A percentile compares a stretch with the other conserved stretches of the same genome.
Evolutionary conservation across 92 coral and sea anemone genomes (phyloP).

Genomic region (Anthopleura xanthogrammica): DNA sequence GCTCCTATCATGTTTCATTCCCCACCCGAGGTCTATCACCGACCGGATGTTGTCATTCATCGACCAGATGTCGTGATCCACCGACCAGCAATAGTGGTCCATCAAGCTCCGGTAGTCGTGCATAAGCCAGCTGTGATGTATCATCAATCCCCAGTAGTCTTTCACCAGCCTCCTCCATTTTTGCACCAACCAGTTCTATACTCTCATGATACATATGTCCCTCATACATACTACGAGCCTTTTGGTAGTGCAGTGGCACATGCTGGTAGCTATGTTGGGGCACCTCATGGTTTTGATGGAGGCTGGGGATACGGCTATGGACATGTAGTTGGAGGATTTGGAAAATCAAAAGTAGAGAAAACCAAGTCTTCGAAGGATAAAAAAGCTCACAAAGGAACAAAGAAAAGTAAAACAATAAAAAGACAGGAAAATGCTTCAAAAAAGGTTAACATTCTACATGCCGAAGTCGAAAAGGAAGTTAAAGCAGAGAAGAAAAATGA

Average conservation of each 20-base stretch:
- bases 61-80: conserved; percentile 94
- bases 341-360: conserved; percentile 80
- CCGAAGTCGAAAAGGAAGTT: conserved; percentile 66
- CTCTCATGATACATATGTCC: conserved; percentile 72
- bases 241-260: conserved; percentile 61
- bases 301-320: conserved; percentile 67
- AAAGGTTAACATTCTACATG: conserved; percentile 35
- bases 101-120: conserved; percentile 88
- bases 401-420: conserved; percentile 34
- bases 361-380: conserved; percentile 26
- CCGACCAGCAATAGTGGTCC: conserved; percentile 83
- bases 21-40: conserved; percentile 86
- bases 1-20: conserved; percentile 86
- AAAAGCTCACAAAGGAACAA: conserved; percentile 23
- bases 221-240: conserved; percentile 73
- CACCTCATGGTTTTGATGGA: conserved; percentile 60
- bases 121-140: conserved; percentile 90
- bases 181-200: conserved; percentile 81
- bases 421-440: conserved; percentile 25
- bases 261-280: conserved; percentile 71
- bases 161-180: conserved; percentile 90
- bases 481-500: conserved; percentile 81
- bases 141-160: conserved; percentile 86
- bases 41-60: conserved; percentile 88
- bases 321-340: conserved; percentile 59